Percentiles rank a stretch among this genome's conserved stretches.
Evolutionary conservation across 2,888 invertebrate genomes (phyloP).

Genomic region (Nesidiocoris tenuis): DNA sequence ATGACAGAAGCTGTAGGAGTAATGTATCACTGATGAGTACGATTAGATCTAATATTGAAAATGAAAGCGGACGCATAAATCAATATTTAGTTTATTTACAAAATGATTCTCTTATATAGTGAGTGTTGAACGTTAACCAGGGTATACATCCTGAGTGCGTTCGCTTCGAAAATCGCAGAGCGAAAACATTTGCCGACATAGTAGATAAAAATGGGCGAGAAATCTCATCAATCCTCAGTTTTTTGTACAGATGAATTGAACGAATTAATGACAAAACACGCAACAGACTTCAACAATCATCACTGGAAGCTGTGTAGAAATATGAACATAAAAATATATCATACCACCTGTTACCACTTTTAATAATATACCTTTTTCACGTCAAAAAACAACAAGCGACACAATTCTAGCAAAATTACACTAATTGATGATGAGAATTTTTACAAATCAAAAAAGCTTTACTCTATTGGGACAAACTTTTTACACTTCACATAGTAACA

Average conservation of each 20-base stretch:
- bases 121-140: neutral
- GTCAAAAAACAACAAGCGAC: constrained; percentile 6
- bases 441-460: constrained; percentile 10
- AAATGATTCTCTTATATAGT: constrained; percentile 3
- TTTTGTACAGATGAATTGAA: neutral
- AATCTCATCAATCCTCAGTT: neutral
- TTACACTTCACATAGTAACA: constrained; percentile 28
- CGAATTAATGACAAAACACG: neutral
- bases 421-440: constrained; percentile 3
- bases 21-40: too few species aligned
- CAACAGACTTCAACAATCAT: neutral
- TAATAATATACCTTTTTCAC: neutral
- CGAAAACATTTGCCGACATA: too few species aligned
- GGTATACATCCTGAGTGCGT: neutral
- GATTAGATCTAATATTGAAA: too few species aligned
- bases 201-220: neutral
- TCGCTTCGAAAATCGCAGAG: neutral
- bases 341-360: neutral
- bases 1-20: too few species aligned
- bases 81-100: constrained; percentile 33
- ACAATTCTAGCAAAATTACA: constrained; percentile 5
- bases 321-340: constrained; percentile 28
- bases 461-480: constrained; percentile 3
- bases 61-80: constrained; percentile 7
- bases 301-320: constrained; percentile 2